Evolutionary conservation across 2,113 vertebrate genomes (phyloP).

Genomic region (Campylorhamphus procurvoides): DNA sequence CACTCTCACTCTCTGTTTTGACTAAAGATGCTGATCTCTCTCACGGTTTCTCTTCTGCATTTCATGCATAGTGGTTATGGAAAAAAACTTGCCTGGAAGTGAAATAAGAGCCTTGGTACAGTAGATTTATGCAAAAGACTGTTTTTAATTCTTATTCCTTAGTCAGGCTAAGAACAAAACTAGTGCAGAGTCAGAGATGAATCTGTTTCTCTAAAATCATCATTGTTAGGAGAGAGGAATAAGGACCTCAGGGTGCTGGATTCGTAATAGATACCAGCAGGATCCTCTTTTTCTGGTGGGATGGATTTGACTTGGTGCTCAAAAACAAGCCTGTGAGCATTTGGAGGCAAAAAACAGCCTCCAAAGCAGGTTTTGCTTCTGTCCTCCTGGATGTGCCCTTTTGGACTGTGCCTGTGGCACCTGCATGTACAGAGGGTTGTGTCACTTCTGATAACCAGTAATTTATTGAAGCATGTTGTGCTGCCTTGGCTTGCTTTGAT

Average conservation of each 20-base stretch:
- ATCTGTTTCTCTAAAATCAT: background rate
- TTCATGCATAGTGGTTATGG: background rate
- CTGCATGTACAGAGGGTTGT: background rate
- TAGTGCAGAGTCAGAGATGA: background rate
- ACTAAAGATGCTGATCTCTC: background rate
- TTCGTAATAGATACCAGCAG: background rate
- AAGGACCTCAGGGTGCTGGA: background rate
- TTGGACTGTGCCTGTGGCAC: background rate
- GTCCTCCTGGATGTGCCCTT: background rate
- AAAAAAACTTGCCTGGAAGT: background rate
- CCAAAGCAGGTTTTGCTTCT: background rate
- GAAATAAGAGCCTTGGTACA: background rate
- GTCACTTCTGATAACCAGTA: background rate
- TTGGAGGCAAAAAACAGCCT: background rate
- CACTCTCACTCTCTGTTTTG: conserved; percentile 2
- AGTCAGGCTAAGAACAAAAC: background rate
- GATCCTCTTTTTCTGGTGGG: background rate
- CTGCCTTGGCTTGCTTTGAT: background rate
- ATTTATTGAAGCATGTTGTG: background rate
- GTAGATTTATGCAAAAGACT: background rate
- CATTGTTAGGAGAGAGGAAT: background rate
- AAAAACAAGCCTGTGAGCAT: background rate
- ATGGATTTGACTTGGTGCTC: background rate
- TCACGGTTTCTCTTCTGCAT: conserved; percentile 58
- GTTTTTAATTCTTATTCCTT: background rate